These are phyloP conservation scores for Bursaphelenchus mucronatus DNA, from an alignment of 1,140 invertebrate genomes.

Conservation along the genomic window DNA sequence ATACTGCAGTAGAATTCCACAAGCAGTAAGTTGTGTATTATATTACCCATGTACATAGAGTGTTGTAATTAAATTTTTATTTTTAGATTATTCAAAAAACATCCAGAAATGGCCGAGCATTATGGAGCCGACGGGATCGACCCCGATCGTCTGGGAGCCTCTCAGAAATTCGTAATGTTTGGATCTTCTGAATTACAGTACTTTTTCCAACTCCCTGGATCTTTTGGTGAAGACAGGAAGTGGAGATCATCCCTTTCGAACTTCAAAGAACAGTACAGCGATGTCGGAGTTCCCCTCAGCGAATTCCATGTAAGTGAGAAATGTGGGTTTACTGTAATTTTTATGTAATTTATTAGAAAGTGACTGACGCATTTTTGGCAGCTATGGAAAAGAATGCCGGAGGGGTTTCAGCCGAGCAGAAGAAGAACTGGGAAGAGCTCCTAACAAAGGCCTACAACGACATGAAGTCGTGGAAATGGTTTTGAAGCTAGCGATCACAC, in stretches of 20 bases:
- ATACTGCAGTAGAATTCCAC: slow-evolving; percentile 46
- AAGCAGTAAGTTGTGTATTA: slow-evolving; percentile 41
- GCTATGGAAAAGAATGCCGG: slow-evolving; percentile 50
- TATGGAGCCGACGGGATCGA: slow-evolving; percentile 53
- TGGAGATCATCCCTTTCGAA: slow-evolving; percentile 45
- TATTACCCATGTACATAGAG: not conserved
- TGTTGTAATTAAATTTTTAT: not conserved
- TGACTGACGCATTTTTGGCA: slow-evolving; percentile 46
- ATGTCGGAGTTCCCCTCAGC: slow-evolving; percentile 38
- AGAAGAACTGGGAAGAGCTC: slow-evolving; percentile 53
- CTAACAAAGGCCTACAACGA: slow-evolving; percentile 46
- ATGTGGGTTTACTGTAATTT: not conserved
- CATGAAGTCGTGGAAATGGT: slow-evolving; percentile 52
- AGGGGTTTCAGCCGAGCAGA: slow-evolving; percentile 47
- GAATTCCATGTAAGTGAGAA: slow-evolving; percentile 45
- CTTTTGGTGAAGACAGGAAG: slow-evolving; percentile 40
- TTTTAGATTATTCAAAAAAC: slow-evolving; percentile 47
- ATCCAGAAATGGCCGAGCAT: slow-evolving; percentile 43
- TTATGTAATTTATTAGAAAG: slow-evolving; percentile 39
- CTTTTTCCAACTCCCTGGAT: slow-evolving; percentile 42
- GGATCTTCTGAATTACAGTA: slow-evolving; percentile 27
- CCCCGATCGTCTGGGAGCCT: slow-evolving; percentile 34
- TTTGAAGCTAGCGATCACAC: slow-evolving; percentile 16
- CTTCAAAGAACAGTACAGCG: slow-evolving; percentile 54
- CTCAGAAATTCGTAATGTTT: slow-evolving; percentile 50